These are phyloP conservation scores for Leucosticte australis DNA, from an alignment of 2,113 vertebrate genomes.

Conservation along the genomic window DNA sequence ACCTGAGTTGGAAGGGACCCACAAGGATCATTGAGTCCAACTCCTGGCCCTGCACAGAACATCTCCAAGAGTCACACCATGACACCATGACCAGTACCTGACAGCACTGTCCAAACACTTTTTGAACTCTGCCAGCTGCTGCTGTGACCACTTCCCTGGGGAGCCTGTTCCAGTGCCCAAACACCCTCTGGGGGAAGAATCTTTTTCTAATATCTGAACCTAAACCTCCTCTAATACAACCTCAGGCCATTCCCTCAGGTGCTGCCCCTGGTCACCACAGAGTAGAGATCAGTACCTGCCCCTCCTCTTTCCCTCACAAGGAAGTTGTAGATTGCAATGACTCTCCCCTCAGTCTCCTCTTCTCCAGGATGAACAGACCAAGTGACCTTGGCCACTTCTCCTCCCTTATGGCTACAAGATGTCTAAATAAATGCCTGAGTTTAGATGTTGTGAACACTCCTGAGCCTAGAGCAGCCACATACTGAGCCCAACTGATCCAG, in stretches of 20 bases:
- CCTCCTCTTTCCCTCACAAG: fast-evolving
- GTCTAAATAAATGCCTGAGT: not conserved
- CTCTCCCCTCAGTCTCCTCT: not conserved
- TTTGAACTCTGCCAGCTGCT: not conserved
- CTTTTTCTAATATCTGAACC: not conserved
- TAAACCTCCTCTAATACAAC: not conserved
- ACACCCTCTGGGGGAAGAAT: not conserved
- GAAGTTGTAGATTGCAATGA: not conserved
- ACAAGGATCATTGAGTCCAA: fast-evolving
- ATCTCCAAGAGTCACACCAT: not conserved
- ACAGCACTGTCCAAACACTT: not conserved
- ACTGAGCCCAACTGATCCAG: not conserved
- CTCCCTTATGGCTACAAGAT: not conserved
- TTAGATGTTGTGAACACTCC: not conserved
- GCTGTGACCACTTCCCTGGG: not conserved
- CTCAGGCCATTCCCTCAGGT: fast-evolving
- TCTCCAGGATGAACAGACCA: not conserved
- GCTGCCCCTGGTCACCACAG: not conserved
- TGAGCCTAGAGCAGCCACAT: not conserved
- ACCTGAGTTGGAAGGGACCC: not conserved
- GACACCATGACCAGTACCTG: too few species aligned
- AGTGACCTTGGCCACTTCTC: not conserved
- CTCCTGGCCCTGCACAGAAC: not conserved
- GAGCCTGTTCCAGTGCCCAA: not conserved
- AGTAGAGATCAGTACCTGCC: not conserved